A percentile compares a stretch with the other conserved stretches of the same genome.
Evolutionary conservation across 2,113 vertebrate genomes (phyloP).

Genomic region (Rhipidura dahli): DNA sequence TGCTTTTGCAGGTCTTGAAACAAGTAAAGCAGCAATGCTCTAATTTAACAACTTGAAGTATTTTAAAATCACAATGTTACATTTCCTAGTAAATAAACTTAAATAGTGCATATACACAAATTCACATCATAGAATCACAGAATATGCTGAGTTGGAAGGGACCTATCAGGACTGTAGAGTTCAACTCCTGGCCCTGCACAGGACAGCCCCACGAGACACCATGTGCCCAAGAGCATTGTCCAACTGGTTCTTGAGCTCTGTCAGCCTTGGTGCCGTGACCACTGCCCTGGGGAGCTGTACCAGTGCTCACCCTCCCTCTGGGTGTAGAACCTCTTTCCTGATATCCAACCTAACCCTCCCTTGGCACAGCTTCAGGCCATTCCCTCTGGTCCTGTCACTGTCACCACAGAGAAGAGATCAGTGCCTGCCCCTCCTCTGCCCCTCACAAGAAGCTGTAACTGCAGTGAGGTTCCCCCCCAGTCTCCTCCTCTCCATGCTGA

Average conservation of each 20-base stretch:
- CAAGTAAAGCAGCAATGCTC: background rate
- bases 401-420: background rate
- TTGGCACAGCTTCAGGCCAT: background rate
- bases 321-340: rapidly evolving
- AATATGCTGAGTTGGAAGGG: background rate
- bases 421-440: background rate
- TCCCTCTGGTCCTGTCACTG: background rate
- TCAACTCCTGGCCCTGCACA: background rate
- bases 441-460: background rate
- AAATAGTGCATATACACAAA: background rate
- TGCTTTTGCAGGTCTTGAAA: background rate
- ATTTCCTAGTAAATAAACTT: background rate
- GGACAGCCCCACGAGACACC: background rate
- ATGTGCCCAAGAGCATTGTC: rapidly evolving
- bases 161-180: rapidly evolving
- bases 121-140: background rate
- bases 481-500: background rate
- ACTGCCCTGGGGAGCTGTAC: background rate
- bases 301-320: rapidly evolving
- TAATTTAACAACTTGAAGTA: background rate
- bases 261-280: background rate
- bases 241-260: rapidly evolving
- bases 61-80: background rate
- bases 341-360: background rate
- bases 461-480: background rate